A percentile compares a stretch with the other conserved stretches of the same genome.
phyloP scores from a whole-genome alignment of 2,113 vertebrate genomes.

The Hippocampus comes region DNA sequence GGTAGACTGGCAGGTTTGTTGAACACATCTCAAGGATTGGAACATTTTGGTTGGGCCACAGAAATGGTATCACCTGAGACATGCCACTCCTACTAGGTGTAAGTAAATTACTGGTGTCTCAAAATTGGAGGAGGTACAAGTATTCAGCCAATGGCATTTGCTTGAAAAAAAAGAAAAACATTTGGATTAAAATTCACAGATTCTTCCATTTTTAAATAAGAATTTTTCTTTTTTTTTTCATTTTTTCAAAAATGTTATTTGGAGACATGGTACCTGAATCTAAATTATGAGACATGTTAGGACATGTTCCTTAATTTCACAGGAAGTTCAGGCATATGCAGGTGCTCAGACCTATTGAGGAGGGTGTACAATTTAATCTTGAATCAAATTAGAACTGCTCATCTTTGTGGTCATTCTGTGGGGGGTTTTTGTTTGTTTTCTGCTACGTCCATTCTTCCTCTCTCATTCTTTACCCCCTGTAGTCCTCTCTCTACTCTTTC shows the following conservation, averaged over 20 bases:
- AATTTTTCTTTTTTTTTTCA: too few species aligned
- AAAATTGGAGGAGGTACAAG: too few species aligned
- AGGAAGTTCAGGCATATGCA: not conserved
- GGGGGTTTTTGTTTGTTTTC: conserved; percentile 6
- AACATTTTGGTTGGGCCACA: too few species aligned
- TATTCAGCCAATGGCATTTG: too few species aligned
- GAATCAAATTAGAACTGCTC: not conserved
- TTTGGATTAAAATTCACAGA: too few species aligned
- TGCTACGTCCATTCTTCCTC: conserved; percentile 22
- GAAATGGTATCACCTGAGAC: too few species aligned
- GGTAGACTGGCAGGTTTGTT: not conserved
- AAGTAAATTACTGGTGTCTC: too few species aligned
- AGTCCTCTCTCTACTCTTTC: conserved; percentile 16
- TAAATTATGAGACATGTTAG: not conserved
- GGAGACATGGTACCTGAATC: not conserved
- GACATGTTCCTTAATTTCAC: not conserved
- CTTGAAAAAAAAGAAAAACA: too few species aligned
- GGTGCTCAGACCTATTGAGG: not conserved
- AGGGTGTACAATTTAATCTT: not conserved
- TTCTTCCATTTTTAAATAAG: too few species aligned
- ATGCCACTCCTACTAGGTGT: too few species aligned
- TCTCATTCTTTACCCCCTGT: conserved; percentile 29
- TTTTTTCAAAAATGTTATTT: not conserved
- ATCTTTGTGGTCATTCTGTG: conserved; percentile 10
- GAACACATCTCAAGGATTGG: not conserved